These are phyloP conservation scores for Drosophila pectinifera DNA, from an alignment of 1,140 invertebrate genomes.

Conservation along the genomic window DNA sequence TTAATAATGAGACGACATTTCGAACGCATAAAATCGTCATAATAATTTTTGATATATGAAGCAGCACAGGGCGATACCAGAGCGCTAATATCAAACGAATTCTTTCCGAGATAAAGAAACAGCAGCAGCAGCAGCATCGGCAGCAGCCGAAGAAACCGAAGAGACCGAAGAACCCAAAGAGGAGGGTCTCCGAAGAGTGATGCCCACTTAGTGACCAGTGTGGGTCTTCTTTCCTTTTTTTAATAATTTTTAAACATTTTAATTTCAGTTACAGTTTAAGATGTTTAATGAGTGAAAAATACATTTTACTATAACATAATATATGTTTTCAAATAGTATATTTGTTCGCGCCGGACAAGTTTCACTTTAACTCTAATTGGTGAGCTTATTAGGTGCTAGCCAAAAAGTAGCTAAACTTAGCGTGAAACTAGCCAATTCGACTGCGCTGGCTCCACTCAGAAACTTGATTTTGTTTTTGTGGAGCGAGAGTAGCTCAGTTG, in stretches of 20 bases:
- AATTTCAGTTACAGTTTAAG: no score
- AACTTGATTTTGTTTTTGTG: constrained; percentile 70
- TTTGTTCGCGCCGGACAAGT: background rate
- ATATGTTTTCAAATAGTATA: no score
- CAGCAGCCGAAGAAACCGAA: constrained; percentile 36
- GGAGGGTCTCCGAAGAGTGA: constrained; percentile 16
- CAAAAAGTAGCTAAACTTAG: constrained; percentile 2
- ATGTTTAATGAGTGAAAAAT: no score
- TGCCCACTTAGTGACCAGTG: background rate
- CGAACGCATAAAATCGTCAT: constrained; percentile 85
- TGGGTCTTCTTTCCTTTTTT: background rate
- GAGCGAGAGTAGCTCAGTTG: constrained; percentile 60
- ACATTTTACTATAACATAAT: no score
- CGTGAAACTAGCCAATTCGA: constrained; percentile 1
- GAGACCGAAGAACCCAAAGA: constrained; percentile 18
- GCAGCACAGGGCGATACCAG: constrained; percentile 74
- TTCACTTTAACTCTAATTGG: background rate
- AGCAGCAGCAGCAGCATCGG: constrained; percentile 29
- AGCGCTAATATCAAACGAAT: constrained; percentile 85
- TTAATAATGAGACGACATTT: constrained; percentile 85
- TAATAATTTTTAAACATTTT: background rate
- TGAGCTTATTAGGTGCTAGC: background rate
- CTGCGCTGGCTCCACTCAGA: constrained; percentile 24
- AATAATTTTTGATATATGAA: constrained; percentile 85
- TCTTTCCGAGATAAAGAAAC: constrained; percentile 81